Percentiles rank a stretch among this genome's conserved stretches.
Evolutionary conservation across 2,113 vertebrate species (phyloP).

Genomic region (Pterocles orientalis): DNA sequence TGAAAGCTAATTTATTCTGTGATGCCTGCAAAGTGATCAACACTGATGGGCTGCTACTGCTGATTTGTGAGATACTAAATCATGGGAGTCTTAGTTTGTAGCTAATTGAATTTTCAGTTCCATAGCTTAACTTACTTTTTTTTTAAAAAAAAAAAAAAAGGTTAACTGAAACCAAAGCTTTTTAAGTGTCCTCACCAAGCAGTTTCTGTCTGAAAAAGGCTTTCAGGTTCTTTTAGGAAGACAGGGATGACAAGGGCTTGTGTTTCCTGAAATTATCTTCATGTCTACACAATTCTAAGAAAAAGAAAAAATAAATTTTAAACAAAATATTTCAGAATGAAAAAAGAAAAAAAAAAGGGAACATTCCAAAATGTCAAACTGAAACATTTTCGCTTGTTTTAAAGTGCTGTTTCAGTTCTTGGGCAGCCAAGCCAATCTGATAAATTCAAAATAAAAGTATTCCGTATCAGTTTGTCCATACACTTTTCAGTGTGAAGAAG

Average conservation of each 20-base stretch:
- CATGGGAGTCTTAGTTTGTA: background rate
- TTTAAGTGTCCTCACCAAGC: background rate
- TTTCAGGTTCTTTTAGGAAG: background rate
- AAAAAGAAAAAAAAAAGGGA: background rate
- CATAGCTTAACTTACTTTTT: background rate
- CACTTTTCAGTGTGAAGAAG: background rate
- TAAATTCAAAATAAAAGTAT: background rate
- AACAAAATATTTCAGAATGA: background rate
- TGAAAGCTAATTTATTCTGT: background rate
- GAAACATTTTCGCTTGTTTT: background rate
- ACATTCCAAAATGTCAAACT: background rate
- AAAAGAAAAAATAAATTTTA: background rate
- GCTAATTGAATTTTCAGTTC: background rate
- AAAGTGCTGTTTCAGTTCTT: background rate
- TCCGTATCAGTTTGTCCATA: background rate
- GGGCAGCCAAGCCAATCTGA: background rate
- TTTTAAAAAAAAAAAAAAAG: too few relatives aligned
- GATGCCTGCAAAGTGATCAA: background rate
- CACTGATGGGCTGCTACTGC: background rate
- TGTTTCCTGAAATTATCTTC: background rate
- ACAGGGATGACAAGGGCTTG: background rate
- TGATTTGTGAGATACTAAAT: background rate
- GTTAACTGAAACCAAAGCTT: background rate
- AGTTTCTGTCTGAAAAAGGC: background rate
- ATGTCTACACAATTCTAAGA: background rate